These are phyloP conservation scores for Myotis yumanensis DNA, from an alignment of 2,113 vertebrate species.

Conservation along the genomic window DNA sequence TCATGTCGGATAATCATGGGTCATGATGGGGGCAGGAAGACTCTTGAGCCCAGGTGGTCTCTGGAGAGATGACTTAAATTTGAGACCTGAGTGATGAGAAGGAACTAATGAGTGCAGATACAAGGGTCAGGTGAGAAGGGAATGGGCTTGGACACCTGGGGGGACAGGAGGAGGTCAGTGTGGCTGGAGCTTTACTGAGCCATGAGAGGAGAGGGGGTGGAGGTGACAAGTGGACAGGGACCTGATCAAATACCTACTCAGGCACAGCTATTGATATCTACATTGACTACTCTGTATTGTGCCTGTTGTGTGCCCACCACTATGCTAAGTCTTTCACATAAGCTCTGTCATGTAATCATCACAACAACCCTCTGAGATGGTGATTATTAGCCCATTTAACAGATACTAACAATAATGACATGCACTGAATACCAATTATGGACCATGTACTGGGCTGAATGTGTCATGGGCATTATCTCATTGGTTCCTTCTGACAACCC, in stretches of 20 bases:
- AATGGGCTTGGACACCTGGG: not conserved
- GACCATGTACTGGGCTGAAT: not conserved
- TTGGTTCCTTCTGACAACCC: not conserved
- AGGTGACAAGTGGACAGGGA: not conserved
- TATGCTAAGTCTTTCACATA: not conserved
- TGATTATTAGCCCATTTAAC: not conserved
- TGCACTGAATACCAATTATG: rapidly evolving
- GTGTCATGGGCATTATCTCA: not conserved
- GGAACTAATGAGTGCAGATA: not conserved
- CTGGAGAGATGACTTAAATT: not conserved
- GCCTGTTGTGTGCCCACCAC: not conserved
- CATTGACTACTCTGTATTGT: too few species aligned
- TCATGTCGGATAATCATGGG: not conserved
- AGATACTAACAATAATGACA: not conserved
- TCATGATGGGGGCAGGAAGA: not conserved
- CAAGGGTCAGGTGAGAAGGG: not conserved
- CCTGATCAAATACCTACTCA: not conserved
- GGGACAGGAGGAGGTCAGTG: not conserved
- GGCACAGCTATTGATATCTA: not conserved
- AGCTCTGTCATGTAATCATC: not conserved
- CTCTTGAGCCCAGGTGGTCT: not conserved
- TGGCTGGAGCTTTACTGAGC: not conserved
- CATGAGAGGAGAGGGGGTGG: not conserved
- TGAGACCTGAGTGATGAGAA: not conserved
- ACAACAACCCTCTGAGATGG: not conserved